A percentile compares a stretch with the other conserved stretches of the same genome.
These are phyloP conservation scores for Desoria tigrina DNA, from an alignment of 2,888 invertebrate genomes.

Conservation along the genomic window DNA sequence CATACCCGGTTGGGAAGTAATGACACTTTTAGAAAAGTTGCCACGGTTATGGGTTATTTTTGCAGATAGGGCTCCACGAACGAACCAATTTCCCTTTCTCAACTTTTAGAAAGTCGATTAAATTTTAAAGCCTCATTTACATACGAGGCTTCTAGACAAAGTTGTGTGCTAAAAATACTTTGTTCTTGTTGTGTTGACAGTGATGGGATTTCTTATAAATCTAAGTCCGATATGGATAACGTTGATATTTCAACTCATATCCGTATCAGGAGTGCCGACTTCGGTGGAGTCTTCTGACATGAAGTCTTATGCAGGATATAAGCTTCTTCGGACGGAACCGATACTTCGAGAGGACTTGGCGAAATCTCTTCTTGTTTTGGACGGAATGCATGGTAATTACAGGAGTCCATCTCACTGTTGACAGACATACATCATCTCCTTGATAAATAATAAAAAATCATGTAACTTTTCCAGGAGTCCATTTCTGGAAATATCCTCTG, in stretches of 20 bases:
- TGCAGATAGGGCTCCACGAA: too few relatives aligned
- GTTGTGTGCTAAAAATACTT: too few relatives aligned
- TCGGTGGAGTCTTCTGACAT: neutral
- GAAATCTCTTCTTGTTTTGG: slow-evolving; percentile 37
- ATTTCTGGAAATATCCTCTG: slow-evolving; percentile 52
- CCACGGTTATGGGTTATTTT: too few relatives aligned
- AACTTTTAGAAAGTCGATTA: too few relatives aligned
- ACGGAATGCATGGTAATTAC: slow-evolving; percentile 43
- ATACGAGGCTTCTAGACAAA: too few relatives aligned
- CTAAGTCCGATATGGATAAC: too few relatives aligned
- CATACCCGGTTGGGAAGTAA: too few relatives aligned
- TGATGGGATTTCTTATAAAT: too few relatives aligned
- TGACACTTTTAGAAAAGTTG: too few relatives aligned
- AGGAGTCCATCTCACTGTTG: neutral
- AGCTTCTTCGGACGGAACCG: slow-evolving; percentile 44
- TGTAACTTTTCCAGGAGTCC: slow-evolving; percentile 35
- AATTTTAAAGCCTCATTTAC: too few relatives aligned
- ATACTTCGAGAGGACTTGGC: slow-evolving; percentile 31
- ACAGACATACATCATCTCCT: neutral
- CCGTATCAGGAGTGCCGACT: slow-evolving; percentile 6
- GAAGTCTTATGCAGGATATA: slow-evolving; percentile 48
- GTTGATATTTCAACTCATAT: neutral
- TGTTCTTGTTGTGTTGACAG: too few relatives aligned
- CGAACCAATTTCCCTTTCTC: too few relatives aligned
- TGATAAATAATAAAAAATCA: neutral